A percentile compares a stretch with the other conserved stretches of the same genome.
These are phyloP conservation scores for Caenorhabditis sp. DNA, from an alignment of 2,888 invertebrate species.

Conservation along the genomic window DNA sequence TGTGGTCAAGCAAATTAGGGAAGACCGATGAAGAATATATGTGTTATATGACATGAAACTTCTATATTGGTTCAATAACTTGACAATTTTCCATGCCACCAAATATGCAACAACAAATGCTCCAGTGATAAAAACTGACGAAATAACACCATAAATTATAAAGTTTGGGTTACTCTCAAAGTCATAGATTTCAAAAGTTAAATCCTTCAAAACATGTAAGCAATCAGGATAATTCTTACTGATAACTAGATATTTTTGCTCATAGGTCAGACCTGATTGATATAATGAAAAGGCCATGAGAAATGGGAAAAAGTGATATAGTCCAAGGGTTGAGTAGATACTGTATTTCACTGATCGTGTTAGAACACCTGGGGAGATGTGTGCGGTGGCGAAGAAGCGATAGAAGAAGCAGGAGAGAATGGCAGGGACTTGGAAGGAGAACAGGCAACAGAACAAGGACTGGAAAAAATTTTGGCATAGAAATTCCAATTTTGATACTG, in stretches of 20 bases:
- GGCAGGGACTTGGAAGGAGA: slow-evolving; percentile 28
- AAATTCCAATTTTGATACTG: too few species aligned
- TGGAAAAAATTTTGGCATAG: slow-evolving; percentile 8
- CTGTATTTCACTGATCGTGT: slow-evolving; percentile 8
- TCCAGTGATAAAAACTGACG: background rate
- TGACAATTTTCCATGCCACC: background rate
- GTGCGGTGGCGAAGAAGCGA: slow-evolving; percentile 17
- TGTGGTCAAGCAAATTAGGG: background rate
- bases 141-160: background rate
- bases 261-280: slow-evolving; percentile 13
- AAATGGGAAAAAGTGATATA: slow-evolving; percentile 18
- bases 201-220: slow-evolving; percentile 11
- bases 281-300: slow-evolving; percentile 22
- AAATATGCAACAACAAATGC: background rate
- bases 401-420: slow-evolving; percentile 25
- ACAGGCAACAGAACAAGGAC: slow-evolving; percentile 23
- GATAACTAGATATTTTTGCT: slow-evolving; percentile 10
- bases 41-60: background rate
- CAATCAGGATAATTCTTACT: slow-evolving; percentile 28
- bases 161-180: slow-evolving; percentile 18
- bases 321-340: background rate
- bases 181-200: slow-evolving; percentile 31
- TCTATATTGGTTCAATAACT: background rate
- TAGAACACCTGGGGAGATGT: slow-evolving; percentile 18
- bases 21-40: background rate